Conservation (phyloP, 2,113 vertebrate genomes). For the Anhinga rufa region DNA sequence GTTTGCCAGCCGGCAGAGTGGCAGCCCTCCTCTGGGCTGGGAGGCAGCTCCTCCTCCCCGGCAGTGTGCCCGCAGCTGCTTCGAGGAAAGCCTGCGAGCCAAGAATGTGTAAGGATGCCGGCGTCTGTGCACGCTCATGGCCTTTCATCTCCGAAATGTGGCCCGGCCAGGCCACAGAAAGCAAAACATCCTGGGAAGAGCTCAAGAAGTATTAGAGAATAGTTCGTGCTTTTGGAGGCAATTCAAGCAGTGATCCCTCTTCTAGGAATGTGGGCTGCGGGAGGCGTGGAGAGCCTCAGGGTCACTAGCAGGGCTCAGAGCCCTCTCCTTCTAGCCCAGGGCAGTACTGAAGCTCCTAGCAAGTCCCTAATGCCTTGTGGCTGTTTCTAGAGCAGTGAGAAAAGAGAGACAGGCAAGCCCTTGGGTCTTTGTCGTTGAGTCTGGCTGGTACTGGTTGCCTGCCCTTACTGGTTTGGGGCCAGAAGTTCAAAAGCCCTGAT, state of each 20-base stretch:
- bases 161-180: not conserved
- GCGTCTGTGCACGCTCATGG: not conserved
- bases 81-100: conserved; percentile 33
- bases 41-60: not conserved
- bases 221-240: not conserved
- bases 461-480: not conserved
- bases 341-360: not conserved
- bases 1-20: not conserved
- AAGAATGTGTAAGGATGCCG: conserved; percentile 37
- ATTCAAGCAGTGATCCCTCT: conserved; percentile 6
- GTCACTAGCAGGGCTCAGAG: not conserved
- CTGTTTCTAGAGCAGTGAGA: not conserved
- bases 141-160: conserved; percentile 20
- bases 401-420: not conserved
- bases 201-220: not conserved
- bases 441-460: not conserved
- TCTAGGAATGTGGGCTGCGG: not conserved
- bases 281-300: not conserved
- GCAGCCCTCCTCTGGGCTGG: not conserved
- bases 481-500: not conserved
- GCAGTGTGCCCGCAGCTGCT: conserved; percentile 1
- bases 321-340: not conserved
- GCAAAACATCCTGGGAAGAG: conserved; percentile 24
- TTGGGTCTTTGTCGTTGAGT: rapidly evolving
- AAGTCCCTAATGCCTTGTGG: rapidly evolving